A percentile compares a stretch with the other conserved stretches of the same genome.
phyloP scores from a whole-genome alignment of 2,797 vertebrate species.

The Pseudochirops cupreus region DNA sequence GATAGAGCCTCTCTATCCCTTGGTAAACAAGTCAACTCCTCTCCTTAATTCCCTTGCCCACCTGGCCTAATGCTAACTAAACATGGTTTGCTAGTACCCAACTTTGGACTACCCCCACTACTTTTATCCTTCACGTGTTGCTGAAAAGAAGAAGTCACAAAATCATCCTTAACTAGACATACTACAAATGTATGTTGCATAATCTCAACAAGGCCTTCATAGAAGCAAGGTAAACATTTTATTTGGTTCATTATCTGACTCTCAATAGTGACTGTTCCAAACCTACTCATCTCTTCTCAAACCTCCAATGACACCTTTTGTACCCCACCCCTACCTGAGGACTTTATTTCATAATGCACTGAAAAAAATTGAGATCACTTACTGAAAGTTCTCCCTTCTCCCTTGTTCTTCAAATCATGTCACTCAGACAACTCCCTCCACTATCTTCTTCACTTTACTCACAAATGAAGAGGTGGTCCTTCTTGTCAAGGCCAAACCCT shows the following conservation, averaged over 20 bases:
- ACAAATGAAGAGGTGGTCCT: background rate
- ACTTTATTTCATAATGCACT: too few species aligned
- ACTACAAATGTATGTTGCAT: background rate
- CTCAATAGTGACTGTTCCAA: background rate
- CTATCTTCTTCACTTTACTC: too few species aligned
- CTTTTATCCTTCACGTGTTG: background rate
- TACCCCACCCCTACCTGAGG: too few species aligned
- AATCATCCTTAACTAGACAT: background rate
- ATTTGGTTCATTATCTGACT: background rate
- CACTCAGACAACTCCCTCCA: too few species aligned
- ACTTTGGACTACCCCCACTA: background rate
- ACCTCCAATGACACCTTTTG: too few species aligned
- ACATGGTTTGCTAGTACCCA: background rate
- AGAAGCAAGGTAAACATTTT: background rate
- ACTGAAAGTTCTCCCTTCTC: background rate
- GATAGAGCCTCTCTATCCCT: background rate
- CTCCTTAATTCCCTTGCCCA: background rate
- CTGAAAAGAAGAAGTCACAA: background rate
- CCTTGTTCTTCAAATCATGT: background rate
- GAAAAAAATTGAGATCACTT: background rate
- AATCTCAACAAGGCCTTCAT: background rate
- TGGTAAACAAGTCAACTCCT: background rate
- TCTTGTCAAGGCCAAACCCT: background rate
- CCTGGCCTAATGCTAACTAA: background rate
- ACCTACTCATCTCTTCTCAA: too few species aligned